Conservation (phyloP, 2,888 invertebrate species). For the Linyphia triangularis region DNA sequence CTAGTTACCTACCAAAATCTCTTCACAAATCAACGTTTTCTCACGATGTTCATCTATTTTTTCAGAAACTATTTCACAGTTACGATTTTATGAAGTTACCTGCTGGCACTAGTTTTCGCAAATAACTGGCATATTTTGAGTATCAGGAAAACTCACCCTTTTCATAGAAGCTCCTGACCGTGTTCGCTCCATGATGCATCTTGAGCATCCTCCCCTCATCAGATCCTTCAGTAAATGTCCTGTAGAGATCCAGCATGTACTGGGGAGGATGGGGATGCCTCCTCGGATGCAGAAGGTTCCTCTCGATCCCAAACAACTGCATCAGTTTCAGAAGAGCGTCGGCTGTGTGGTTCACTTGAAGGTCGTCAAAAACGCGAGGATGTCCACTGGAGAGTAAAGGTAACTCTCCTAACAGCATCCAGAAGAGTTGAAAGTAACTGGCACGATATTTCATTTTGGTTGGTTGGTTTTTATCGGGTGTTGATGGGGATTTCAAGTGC, state of each 20-base stretch:
- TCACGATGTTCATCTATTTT: no score
- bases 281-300: constrained; percentile 56
- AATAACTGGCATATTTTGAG: no score
- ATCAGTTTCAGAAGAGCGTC: constrained; percentile 59
- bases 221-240: constrained; percentile 77
- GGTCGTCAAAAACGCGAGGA: not conserved
- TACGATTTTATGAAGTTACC: no score
- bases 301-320: constrained; percentile 74
- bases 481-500: no score
- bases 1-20: no score
- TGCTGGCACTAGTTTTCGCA: no score
- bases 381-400: not conserved
- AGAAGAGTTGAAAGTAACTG: not conserved
- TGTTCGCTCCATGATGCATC: constrained; percentile 82
- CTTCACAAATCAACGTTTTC: no score
- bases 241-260: constrained; percentile 83
- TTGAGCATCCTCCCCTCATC: constrained; percentile 78
- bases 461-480: not conserved
- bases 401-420: not conserved
- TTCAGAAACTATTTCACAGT: no score
- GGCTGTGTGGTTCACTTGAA: constrained; percentile 17
- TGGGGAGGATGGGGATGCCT: constrained; percentile 80
- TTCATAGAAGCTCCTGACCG: constrained; percentile 82
- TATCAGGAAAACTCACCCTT: no score
- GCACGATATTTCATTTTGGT: not conserved